These are phyloP conservation scores for Leptosomus discolor DNA, from an alignment of 2,113 vertebrate genomes.

Conservation along the genomic window DNA sequence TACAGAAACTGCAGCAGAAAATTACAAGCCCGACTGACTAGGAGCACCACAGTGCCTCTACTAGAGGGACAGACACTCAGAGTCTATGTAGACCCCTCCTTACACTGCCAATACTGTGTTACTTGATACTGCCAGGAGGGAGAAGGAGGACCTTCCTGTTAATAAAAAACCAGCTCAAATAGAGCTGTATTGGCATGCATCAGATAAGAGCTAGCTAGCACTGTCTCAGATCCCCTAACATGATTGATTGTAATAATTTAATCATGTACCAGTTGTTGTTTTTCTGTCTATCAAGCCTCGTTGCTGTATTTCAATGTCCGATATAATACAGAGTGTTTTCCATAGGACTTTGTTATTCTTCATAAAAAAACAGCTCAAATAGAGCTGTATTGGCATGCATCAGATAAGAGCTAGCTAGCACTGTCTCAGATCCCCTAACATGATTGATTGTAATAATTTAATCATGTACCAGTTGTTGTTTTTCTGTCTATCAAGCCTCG, in stretches of 20 bases:
- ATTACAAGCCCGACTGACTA: not conserved
- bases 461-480: not conserved
- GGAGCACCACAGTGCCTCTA: not conserved
- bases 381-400: not conserved
- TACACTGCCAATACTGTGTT: not conserved
- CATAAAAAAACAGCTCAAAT: too few relatives aligned
- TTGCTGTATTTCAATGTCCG: not conserved
- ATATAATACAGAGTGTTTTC: not conserved
- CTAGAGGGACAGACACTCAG: not conserved
- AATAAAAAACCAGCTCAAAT: not conserved
- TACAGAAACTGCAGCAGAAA: not conserved
- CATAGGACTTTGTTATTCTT: not conserved
- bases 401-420: not conserved
- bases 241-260: slow-evolving; percentile 12
- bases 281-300: not conserved
- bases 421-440: not conserved
- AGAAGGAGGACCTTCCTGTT: not conserved
- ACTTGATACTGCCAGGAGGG: not conserved
- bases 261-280: not conserved
- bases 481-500: not conserved
- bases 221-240: not conserved
- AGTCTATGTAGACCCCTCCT: not conserved
- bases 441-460: slow-evolving; percentile 12
- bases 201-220: not conserved
- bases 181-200: not conserved